Conservation (phyloP, 2,797 vertebrate genomes). For the Spinibarbus caldwelli region DNA sequence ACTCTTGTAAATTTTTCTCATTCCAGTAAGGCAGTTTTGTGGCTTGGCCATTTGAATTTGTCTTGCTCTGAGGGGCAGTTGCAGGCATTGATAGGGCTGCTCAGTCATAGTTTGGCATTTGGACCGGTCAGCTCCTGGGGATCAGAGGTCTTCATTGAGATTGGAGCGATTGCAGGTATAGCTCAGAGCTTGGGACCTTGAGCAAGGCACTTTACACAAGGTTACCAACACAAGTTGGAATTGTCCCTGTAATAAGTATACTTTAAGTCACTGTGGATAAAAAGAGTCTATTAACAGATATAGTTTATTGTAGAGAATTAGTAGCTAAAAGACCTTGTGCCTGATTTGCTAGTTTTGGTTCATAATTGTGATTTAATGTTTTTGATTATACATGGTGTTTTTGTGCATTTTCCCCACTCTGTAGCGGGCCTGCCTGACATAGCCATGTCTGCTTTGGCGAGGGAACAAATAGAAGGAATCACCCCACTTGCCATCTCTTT, state of each 20-base stretch:
- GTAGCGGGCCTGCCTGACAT: slow-evolving; percentile 81
- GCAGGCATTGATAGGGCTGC: slow-evolving; percentile 66
- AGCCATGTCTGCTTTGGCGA: slow-evolving; percentile 79
- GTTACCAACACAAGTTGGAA: neutral
- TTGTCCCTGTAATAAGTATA: neutral
- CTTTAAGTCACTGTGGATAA: neutral
- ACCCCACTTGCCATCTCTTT: slow-evolving; percentile 72
- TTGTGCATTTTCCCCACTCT: slow-evolving; percentile 29
- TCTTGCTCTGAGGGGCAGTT: slow-evolving; percentile 80
- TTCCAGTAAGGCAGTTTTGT: slow-evolving; percentile 79
- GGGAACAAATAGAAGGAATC: slow-evolving; percentile 80
- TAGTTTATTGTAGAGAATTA: neutral
- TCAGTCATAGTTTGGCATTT: slow-evolving; percentile 74
- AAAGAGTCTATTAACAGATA: slow-evolving; percentile 8
- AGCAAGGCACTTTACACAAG: neutral
- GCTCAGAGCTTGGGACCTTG: neutral
- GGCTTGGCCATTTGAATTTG: slow-evolving; percentile 75
- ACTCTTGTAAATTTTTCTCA: slow-evolving; percentile 44
- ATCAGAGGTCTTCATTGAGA: slow-evolving; percentile 80
- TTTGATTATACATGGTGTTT: neutral
- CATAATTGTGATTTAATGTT: neutral
- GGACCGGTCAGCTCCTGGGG: slow-evolving; percentile 77
- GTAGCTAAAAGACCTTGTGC: neutral
- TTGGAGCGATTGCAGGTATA: slow-evolving; percentile 80
- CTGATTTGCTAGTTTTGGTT: neutral